Evolutionary conservation across 2,888 invertebrate genomes (phyloP).

Genomic region (Eilema griseolum): DNA sequence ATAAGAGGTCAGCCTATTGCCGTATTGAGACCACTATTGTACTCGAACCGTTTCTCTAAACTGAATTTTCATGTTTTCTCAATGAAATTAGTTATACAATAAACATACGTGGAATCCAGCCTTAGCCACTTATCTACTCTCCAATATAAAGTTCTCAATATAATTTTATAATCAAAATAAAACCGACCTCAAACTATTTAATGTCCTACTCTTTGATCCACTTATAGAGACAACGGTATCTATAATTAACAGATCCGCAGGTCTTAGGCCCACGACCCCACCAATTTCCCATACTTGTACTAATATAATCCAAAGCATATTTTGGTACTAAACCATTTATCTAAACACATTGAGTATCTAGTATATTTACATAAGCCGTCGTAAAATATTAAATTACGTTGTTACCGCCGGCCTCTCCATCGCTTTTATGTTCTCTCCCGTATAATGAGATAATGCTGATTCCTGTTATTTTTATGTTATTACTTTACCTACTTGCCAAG

Average conservation of each 20-base stretch:
- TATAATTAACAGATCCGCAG: constrained; percentile 15
- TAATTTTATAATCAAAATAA: not conserved
- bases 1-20: too few relatives aligned
- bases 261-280: constrained; percentile 17
- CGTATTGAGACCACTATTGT: too few relatives aligned
- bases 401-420: constrained; percentile 32
- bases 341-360: constrained; percentile 40
- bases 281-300: constrained; percentile 25
- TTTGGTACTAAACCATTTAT: constrained; percentile 29
- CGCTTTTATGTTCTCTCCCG: constrained; percentile 36
- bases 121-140: not conserved
- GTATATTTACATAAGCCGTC: constrained; percentile 53
- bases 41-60: too few relatives aligned
- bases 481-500: constrained; percentile 26
- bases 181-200: not conserved
- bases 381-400: constrained; percentile 56
- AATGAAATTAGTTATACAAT: too few relatives aligned
- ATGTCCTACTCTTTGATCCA: not conserved
- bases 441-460: constrained; percentile 44
- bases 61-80: too few relatives aligned
- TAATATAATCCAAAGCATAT: constrained; percentile 26
- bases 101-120: not conserved
- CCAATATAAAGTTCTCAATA: not conserved
- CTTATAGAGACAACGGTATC: constrained; percentile 22
- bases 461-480: constrained; percentile 36